Evolutionary conservation across 1,140 invertebrate species (phyloP).

Genomic region (Lepidurus couesii): DNA sequence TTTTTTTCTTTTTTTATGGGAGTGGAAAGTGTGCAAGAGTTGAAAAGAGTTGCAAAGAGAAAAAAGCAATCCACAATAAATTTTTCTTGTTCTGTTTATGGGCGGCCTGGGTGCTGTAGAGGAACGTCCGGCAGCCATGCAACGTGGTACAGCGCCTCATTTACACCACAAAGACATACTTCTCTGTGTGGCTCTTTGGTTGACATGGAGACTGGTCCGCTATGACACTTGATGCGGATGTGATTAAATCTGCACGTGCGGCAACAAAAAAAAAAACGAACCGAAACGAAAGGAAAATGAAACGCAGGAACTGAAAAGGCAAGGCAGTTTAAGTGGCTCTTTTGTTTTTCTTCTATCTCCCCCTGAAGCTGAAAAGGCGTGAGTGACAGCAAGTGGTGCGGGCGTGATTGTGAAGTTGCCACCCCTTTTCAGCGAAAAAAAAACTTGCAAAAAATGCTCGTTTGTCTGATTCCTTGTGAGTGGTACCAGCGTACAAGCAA

Average conservation of each 20-base stretch:
- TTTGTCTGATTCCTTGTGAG: background rate
- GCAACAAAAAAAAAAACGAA: constrained; percentile 1
- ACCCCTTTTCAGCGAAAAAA: background rate
- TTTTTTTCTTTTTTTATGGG: background rate
- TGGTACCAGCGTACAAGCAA: background rate
- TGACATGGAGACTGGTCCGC: constrained; percentile 13
- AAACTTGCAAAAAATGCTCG: background rate
- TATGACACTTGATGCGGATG: constrained; percentile 18
- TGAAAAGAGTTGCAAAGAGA: background rate
- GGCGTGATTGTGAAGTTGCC: constrained; percentile 14
- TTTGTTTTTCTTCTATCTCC: background rate
- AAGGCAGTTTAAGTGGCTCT: no score
- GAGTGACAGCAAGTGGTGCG: background rate
- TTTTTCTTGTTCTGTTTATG: constrained; percentile 19
- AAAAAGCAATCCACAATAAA: constrained; percentile 9
- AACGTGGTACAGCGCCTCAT: constrained; percentile 16
- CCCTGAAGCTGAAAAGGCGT: background rate
- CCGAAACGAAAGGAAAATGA: background rate
- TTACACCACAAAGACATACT: constrained; percentile 18
- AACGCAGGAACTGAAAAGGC: background rate
- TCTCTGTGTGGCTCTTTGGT: constrained; percentile 12
- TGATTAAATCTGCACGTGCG: constrained; percentile 9
- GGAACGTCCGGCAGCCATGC: constrained; percentile 20
- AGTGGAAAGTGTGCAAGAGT: background rate
- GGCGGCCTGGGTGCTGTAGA: constrained; percentile 20